These are phyloP conservation scores for Amphipyra berbera DNA, from an alignment of 2,888 invertebrate genomes.

Conservation along the genomic window DNA sequence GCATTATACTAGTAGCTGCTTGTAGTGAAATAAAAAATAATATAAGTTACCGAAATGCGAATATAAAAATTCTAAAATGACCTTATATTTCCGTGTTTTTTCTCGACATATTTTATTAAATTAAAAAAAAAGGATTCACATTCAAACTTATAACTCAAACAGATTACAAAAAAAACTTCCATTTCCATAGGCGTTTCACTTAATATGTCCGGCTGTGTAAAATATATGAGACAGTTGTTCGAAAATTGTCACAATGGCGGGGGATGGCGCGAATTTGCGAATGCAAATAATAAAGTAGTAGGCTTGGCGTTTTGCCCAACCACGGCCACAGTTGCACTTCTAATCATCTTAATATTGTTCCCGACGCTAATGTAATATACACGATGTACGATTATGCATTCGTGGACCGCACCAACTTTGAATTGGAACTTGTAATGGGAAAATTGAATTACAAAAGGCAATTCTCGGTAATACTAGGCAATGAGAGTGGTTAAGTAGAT, in stretches of 20 bases:
- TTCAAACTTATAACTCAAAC: not conserved
- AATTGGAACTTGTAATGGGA: slow-evolving; percentile 47
- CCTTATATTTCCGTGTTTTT: not conserved
- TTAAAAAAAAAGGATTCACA: not conserved
- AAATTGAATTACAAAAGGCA: slow-evolving; percentile 49
- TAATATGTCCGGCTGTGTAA: slow-evolving; percentile 49
- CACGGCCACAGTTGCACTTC: slow-evolving; percentile 51
- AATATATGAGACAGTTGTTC: slow-evolving; percentile 69
- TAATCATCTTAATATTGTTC: slow-evolving; percentile 66
- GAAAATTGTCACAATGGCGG: slow-evolving; percentile 60
- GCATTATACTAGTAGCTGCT: too few relatives aligned
- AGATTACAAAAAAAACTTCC: not conserved
- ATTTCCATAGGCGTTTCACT: slow-evolving; percentile 39
- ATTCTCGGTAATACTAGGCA: slow-evolving; percentile 20
- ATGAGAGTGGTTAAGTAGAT: slow-evolving; percentile 14
- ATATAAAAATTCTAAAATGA: too few relatives aligned
- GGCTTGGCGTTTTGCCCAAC: slow-evolving; percentile 57
- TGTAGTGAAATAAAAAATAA: too few relatives aligned
- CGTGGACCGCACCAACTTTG: slow-evolving; percentile 28
- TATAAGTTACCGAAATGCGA: too few relatives aligned
- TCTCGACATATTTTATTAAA: not conserved
- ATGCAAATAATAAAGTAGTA: slow-evolving; percentile 63
- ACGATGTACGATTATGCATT: slow-evolving; percentile 56
- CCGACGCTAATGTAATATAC: slow-evolving; percentile 56
- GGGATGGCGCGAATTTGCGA: slow-evolving; percentile 65